phyloP scores from a whole-genome alignment of 1,140 invertebrate species.

The Tribolium castaneum region DNA sequence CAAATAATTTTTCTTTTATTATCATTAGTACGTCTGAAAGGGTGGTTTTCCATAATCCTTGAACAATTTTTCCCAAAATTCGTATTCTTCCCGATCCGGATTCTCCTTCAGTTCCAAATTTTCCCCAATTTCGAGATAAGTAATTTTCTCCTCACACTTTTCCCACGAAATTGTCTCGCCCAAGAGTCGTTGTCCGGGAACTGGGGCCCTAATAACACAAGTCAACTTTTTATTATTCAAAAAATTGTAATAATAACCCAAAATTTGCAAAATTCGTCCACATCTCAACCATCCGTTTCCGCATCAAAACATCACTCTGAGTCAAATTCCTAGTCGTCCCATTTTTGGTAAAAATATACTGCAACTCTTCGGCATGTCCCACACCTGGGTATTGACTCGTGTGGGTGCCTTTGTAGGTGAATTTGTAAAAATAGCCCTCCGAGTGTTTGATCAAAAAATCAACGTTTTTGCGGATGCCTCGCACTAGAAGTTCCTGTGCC shows the following conservation, averaged over 20 bases:
- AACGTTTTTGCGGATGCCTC: not conserved
- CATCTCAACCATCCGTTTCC: slow-evolving; percentile 22
- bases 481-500: slow-evolving; percentile 29
- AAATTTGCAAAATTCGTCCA: slow-evolving; percentile 49
- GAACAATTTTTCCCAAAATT: not conserved
- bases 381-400: slow-evolving; percentile 34
- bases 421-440: slow-evolving; percentile 41
- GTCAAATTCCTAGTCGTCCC: not conserved
- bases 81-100: not conserved
- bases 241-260: slow-evolving; percentile 40
- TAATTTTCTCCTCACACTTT: not conserved
- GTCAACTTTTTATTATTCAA: too few species aligned
- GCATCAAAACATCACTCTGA: not conserved
- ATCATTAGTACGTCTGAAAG: not conserved
- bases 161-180: slow-evolving; percentile 18
- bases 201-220: slow-evolving; percentile 44
- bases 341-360: slow-evolving; percentile 22
- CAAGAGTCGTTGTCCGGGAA: not conserved
- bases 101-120: not conserved
- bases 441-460: not conserved
- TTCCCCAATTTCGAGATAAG: not conserved
- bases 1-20: too few species aligned
- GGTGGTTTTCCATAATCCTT: not conserved
- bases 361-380: slow-evolving; percentile 43
- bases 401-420: slow-evolving; percentile 27